Percentiles rank a stretch among this genome's conserved stretches.
phyloP scores from a whole-genome alignment of 2,113 vertebrate genomes.

The Macaca mulatta region DNA sequence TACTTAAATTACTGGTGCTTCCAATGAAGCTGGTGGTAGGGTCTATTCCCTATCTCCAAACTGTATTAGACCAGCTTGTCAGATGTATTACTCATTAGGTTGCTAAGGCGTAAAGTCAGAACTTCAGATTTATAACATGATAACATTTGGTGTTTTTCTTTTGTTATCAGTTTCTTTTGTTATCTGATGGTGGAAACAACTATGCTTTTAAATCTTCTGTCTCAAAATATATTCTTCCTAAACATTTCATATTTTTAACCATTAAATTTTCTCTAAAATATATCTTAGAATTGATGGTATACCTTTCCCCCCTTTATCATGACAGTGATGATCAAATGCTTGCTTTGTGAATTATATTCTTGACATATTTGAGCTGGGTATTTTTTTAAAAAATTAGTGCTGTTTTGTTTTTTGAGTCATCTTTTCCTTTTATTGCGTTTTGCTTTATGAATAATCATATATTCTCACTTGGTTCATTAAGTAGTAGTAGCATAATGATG shows the following conservation, averaged over 20 bases:
- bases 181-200: not conserved
- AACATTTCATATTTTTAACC: not conserved
- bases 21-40: not conserved
- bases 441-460: conserved; percentile 45
- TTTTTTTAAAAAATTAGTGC: not conserved
- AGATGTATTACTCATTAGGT: not conserved
- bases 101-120: not conserved
- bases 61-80: not conserved
- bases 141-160: not conserved
- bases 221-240: conserved; percentile 3
- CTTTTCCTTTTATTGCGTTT: conserved; percentile 26
- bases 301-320: not conserved
- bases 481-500: conserved; percentile 37
- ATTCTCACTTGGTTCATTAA: conserved; percentile 52
- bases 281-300: not conserved
- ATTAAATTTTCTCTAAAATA: not conserved
- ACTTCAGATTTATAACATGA: not conserved
- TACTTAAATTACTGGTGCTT: conserved; percentile 30
- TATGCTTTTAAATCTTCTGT: not conserved
- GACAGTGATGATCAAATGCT: conserved; percentile 1
- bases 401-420: not conserved
- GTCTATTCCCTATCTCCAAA: not conserved
- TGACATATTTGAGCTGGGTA: not conserved
- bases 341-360: conserved; percentile 10
- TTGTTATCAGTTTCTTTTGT: not conserved